These are phyloP conservation scores for Panzeria rudis DNA, from an alignment of 2,888 invertebrate species.

Conservation along the genomic window DNA sequence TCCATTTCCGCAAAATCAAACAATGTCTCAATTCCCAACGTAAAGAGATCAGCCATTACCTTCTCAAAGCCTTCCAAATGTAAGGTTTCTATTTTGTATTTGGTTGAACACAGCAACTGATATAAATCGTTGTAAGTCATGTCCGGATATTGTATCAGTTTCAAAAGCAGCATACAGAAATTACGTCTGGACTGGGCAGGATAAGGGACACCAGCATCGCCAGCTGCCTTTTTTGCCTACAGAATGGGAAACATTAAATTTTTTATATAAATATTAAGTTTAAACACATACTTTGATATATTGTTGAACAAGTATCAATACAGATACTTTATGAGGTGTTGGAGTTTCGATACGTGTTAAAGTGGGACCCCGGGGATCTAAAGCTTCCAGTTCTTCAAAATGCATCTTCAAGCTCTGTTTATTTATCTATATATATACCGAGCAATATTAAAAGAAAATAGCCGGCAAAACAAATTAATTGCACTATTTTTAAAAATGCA, in stretches of 20 bases:
- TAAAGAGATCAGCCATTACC: slow-evolving; percentile 84
- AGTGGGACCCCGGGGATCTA: slow-evolving; percentile 79
- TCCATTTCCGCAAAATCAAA: slow-evolving; percentile 88
- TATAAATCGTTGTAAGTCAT: slow-evolving; percentile 89
- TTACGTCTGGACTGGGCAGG: slow-evolving; percentile 88
- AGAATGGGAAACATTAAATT: background rate
- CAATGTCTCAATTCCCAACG: slow-evolving; percentile 86
- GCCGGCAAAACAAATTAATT: slow-evolving; percentile 84
- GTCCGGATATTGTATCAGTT: slow-evolving; percentile 91
- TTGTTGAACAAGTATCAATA: slow-evolving; percentile 90
- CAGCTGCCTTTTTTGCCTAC: slow-evolving; percentile 79
- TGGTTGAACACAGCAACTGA: slow-evolving; percentile 85
- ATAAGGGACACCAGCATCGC: slow-evolving; percentile 78
- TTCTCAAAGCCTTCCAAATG: slow-evolving; percentile 85
- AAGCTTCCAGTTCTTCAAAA: slow-evolving; percentile 81
- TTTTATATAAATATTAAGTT: background rate
- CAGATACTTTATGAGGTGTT: slow-evolving; percentile 92
- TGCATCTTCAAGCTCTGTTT: slow-evolving; percentile 82
- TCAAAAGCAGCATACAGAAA: slow-evolving; percentile 91
- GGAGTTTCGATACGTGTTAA: slow-evolving; percentile 84
- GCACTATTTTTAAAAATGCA: slow-evolving; percentile 85
- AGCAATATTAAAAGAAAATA: slow-evolving; percentile 85
- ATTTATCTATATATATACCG: slow-evolving; percentile 78
- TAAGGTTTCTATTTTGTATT: slow-evolving; percentile 79
- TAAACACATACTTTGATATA: slow-evolving; percentile 87